phyloP scores from a whole-genome alignment of 1,140 invertebrate species.

The Drosophila ogumai region DNA sequence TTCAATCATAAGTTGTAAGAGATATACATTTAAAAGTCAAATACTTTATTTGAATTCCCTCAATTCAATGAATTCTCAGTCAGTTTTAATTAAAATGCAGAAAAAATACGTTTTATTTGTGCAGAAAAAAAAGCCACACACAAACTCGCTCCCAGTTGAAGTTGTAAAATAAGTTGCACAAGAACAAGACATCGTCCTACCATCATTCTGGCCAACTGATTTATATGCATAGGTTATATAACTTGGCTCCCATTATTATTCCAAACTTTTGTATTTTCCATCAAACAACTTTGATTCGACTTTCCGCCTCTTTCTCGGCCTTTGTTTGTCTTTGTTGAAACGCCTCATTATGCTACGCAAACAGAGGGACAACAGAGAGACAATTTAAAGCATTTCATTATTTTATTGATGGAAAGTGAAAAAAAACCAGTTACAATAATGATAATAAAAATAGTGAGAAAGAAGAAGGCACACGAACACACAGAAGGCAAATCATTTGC shows the following conservation, averaged over 20 bases:
- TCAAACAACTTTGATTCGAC: slow-evolving; percentile 33
- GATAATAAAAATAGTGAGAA: slow-evolving; percentile 9
- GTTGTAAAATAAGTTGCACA: slow-evolving; percentile 1
- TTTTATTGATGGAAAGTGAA: slow-evolving; percentile 77
- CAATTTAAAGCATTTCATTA: slow-evolving; percentile 48
- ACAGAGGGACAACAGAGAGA: slow-evolving; percentile 5
- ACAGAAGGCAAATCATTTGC: slow-evolving; percentile 38
- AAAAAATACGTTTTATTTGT: neutral
- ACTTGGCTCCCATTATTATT: slow-evolving; percentile 37
- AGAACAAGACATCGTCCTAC: slow-evolving; percentile 1
- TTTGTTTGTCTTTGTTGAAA: slow-evolving; percentile 42
- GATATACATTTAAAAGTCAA: neutral
- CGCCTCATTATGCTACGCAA: slow-evolving; percentile 36
- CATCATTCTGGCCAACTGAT: slow-evolving; percentile 28
- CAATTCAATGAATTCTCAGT: slow-evolving; percentile 7
- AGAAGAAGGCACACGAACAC: slow-evolving; percentile 1
- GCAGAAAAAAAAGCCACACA: neutral
- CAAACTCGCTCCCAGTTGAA: neutral
- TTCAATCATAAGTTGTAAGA: neutral
- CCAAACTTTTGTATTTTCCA: slow-evolving; percentile 33
- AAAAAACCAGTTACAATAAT: slow-evolving; percentile 52
- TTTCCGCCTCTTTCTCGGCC: slow-evolving; percentile 19
- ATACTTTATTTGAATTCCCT: neutral
- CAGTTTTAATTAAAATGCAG: neutral
- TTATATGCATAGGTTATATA: slow-evolving; percentile 46